A percentile compares a stretch with the other conserved stretches of the same genome.
These are phyloP conservation scores for Dryoscopus gambensis DNA, from an alignment of 2,113 vertebrate species.

Conservation along the genomic window DNA sequence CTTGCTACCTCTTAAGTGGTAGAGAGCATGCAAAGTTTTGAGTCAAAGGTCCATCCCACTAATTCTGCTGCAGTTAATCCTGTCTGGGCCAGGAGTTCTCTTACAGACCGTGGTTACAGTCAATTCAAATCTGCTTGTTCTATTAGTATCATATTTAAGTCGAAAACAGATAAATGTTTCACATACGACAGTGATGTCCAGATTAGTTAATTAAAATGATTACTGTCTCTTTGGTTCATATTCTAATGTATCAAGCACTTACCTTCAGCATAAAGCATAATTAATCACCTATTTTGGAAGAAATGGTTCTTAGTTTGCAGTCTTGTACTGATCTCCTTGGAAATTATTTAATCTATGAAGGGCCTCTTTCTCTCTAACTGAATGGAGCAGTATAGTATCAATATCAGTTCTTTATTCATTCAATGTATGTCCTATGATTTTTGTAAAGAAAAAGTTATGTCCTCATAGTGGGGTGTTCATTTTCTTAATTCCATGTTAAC, in stretches of 20 bases:
- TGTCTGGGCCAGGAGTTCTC: not conserved
- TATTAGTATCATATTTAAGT: not conserved
- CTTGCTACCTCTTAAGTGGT: not conserved
- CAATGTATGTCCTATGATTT: accelerated
- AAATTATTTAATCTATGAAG: not conserved
- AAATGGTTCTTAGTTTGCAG: not conserved
- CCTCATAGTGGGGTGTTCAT: not conserved
- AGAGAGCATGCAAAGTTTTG: not conserved
- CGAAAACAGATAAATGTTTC: not conserved
- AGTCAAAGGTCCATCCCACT: not conserved
- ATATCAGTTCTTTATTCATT: not conserved
- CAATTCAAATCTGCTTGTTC: not conserved
- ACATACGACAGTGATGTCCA: not conserved
- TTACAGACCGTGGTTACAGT: not conserved
- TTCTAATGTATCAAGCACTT: not conserved
- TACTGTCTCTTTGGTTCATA: not conserved
- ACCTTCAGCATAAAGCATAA: not conserved
- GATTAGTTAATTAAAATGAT: not conserved
- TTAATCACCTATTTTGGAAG: not conserved
- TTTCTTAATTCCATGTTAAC: not conserved
- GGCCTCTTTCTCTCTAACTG: not conserved
- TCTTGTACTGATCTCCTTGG: not conserved
- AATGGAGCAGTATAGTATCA: not conserved
- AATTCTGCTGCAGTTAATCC: not conserved
- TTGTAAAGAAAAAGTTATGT: not conserved